Conservation (phyloP, 1,140 invertebrate genomes). For the Megathymus violae region DNA sequence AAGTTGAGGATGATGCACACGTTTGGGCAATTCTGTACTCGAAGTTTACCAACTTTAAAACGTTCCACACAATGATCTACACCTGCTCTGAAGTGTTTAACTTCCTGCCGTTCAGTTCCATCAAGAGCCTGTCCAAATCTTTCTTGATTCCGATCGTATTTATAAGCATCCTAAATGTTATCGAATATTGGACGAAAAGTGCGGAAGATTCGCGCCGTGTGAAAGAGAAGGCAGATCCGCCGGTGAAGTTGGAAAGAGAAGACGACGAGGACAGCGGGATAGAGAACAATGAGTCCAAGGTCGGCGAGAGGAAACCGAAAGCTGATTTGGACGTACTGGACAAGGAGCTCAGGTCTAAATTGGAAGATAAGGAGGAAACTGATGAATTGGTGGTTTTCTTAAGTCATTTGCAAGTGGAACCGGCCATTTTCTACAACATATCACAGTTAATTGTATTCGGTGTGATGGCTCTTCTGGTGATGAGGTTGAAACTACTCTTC, state of each 20-base stretch:
- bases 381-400: constrained; percentile 49
- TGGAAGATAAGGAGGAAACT: constrained; percentile 8
- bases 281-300: constrained; percentile 48
- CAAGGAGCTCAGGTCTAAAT: constrained; percentile 37
- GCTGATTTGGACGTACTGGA: constrained; percentile 45
- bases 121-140: constrained; percentile 82
- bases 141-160: constrained; percentile 85
- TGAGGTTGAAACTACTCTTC: constrained; percentile 93
- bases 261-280: constrained; percentile 58
- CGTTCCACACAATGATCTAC: constrained; percentile 93
- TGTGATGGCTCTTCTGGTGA: constrained; percentile 90
- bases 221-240: constrained; percentile 34
- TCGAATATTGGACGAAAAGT: constrained; percentile 74
- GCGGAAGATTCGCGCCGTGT: background rate
- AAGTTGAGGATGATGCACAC: constrained; percentile 86
- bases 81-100: constrained; percentile 94
- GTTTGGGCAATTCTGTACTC: constrained; percentile 90
- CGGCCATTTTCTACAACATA: constrained; percentile 88
- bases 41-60: constrained; percentile 90
- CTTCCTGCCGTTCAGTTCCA: constrained; percentile 86
- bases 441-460: constrained; percentile 88
- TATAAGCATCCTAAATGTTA: constrained; percentile 70
- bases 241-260: background rate
- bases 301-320: constrained; percentile 26
- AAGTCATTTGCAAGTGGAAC: constrained; percentile 73